These are phyloP conservation scores for Tenebrosternarchus preto DNA, from an alignment of 2,113 vertebrate genomes.

Conservation along the genomic window DNA sequence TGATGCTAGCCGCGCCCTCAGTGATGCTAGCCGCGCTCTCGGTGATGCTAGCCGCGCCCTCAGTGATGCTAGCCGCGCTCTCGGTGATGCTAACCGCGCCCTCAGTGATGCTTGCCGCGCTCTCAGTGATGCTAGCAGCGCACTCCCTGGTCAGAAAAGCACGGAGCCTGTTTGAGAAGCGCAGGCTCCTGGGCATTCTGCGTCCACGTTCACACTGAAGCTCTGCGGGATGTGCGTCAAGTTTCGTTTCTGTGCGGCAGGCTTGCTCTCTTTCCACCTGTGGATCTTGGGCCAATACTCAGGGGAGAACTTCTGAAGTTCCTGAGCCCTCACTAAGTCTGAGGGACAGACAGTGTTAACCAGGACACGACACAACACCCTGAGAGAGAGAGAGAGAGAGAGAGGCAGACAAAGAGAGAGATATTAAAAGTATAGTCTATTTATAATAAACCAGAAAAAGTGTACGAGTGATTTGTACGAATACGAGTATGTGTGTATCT, in stretches of 20 bases:
- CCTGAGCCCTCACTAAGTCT: conserved; percentile 65
- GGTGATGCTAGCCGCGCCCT: no score
- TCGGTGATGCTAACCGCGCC: no score
- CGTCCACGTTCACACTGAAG: conserved; percentile 41
- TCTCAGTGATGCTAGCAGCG: background rate
- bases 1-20: background rate
- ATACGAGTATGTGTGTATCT: conserved; percentile 4
- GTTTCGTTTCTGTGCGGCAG: background rate
- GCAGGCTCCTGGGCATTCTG: conserved; percentile 2
- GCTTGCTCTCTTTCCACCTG: conserved; percentile 61
- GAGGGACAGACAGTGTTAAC: conserved; percentile 72
- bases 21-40: no score
- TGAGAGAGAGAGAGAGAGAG: conserved; percentile 58
- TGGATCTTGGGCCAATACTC: conserved; percentile 62
- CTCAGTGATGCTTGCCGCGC: background rate
- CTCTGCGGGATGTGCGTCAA: conserved; percentile 12
- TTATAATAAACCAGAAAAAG: background rate
- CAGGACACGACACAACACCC: conserved; percentile 76
- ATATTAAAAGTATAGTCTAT: background rate
- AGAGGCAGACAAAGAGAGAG: background rate
- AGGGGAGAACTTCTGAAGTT: conserved; percentile 59
- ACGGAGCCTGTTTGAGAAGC: conserved; percentile 18
- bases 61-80: background rate
- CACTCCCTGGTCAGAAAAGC: conserved; percentile 49
- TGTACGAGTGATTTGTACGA: no score